Evolutionary conservation across 2,888 invertebrate species (phyloP).

Genomic region (Phlogophora meticulosa): DNA sequence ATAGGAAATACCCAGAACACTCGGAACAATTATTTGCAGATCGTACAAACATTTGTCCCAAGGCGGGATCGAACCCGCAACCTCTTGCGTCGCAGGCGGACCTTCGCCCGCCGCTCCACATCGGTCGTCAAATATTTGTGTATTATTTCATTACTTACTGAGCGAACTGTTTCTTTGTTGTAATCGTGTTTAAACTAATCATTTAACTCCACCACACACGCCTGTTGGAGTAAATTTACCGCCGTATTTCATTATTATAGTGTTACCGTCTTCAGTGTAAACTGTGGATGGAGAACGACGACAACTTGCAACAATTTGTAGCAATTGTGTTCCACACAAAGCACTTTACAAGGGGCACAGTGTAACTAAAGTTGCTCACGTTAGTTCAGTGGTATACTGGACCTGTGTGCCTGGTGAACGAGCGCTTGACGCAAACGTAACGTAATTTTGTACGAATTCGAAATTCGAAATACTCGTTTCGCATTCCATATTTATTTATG

Average conservation of each 20-base stretch:
- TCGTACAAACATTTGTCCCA: too few species aligned
- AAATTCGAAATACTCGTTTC: too few species aligned
- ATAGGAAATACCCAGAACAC: too few species aligned
- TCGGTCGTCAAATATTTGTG: too few species aligned
- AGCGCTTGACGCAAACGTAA: background rate
- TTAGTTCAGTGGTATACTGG: slow-evolving; percentile 36
- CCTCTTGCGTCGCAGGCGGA: too few species aligned
- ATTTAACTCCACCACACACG: background rate
- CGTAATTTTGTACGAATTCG: too few species aligned
- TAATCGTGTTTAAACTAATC: background rate
- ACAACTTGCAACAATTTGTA: slow-evolving; percentile 53
- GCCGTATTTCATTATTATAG: slow-evolving; percentile 28
- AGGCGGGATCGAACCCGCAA: too few species aligned
- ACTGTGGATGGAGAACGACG: slow-evolving; percentile 25
- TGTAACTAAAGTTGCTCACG: slow-evolving; percentile 38
- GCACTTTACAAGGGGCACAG: slow-evolving; percentile 49
- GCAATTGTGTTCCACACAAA: slow-evolving; percentile 50
- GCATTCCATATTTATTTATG: too few species aligned
- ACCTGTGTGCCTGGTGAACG: background rate
- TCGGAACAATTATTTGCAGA: too few species aligned
- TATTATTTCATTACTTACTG: too few species aligned
- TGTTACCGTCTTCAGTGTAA: slow-evolving; percentile 15
- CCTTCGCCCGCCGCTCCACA: too few species aligned
- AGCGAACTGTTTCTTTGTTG: background rate
- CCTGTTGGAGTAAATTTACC: slow-evolving; percentile 3